Evolutionary conservation across 23 tunicate genomes (phyloP).

Genomic region (Halocynthia roretzi): DNA sequence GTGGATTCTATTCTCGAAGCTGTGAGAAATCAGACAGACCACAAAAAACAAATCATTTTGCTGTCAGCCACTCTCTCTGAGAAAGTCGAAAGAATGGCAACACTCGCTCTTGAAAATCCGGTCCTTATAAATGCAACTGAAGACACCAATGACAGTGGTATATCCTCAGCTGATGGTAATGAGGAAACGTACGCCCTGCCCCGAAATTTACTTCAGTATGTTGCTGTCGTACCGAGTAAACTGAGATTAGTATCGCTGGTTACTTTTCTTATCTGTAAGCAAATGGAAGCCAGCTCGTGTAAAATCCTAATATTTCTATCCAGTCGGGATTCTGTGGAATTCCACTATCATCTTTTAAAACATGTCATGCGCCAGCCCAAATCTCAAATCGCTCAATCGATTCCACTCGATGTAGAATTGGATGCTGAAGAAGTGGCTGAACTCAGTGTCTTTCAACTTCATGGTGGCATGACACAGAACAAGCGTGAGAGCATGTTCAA

Average conservation of each 20-base stretch:
- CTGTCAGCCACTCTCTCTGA: conserved; percentile 85
- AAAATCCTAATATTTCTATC: conserved; percentile 81
- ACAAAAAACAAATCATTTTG: conserved; percentile 48
- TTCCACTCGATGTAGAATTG: conserved; percentile 3
- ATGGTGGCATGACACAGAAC: conserved; percentile 89
- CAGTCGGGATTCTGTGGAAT: conserved; percentile 80
- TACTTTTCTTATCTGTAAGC: conserved; percentile 47
- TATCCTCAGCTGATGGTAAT: background rate
- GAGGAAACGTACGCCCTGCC: conserved; percentile 69
- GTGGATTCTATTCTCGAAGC: conserved; percentile 52
- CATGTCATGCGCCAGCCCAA: conserved; percentile 13
- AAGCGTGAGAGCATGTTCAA: conserved; percentile 43
- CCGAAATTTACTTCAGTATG: conserved; percentile 41
- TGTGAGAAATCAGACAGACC: conserved; percentile 30
- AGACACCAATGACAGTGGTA: background rate
- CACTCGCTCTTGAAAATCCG: conserved; percentile 60
- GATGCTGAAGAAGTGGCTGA: conserved; percentile 9
- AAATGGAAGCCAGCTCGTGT: background rate
- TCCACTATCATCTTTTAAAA: conserved; percentile 57
- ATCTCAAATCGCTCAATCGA: background rate
- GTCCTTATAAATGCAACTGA: conserved; percentile 28
- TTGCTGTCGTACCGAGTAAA: conserved; percentile 77
- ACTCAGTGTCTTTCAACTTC: conserved; percentile 40
- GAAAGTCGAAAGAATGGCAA: conserved; percentile 83
- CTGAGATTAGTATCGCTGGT: conserved; percentile 57